Evolutionary conservation across 2,113 vertebrate species (phyloP), one percentile per base, ranked within the genome.

Genomic region (Tringa solitaria): DNA sequence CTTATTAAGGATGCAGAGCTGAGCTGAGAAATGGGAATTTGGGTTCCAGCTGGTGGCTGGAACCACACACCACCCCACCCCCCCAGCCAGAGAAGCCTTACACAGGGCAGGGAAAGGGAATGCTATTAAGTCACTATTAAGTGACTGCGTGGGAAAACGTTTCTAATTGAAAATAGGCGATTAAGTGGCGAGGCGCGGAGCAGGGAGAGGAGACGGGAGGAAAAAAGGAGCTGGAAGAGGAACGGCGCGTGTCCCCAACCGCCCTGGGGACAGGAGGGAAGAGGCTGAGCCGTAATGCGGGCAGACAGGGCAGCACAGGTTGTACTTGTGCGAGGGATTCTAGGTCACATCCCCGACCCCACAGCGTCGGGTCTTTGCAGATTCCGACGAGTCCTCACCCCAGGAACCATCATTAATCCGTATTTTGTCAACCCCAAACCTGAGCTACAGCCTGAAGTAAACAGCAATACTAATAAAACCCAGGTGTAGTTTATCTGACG

Each of bases 181-280:
- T 51, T 3, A 26, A 39, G 11, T 0, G 30, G 4, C 0, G 20
- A 75, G 50, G 26, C 7, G 4, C 6, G 3, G 84, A 76, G 63
- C 64, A 59, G 63, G 46, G 67, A 51, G 41, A 72, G 45, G 14
- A 12, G 30, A 9, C 0, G 3, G 43, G 41, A 63, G 53, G 65
- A 3, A 43, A 32, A 54, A 4, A 43, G 68, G 74, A 74, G 67
- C 26, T 43, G 37, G 21, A 5, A 2, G 22, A 78, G 75, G 72
- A 77, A 9, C n/a, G 1, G 2, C 0, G 0, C 0, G 15, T 3
- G 26, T 50, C 60, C 80, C 43, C 2, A 39, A 2, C 6, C 48
- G 10, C 9, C 89, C 90, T 2, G 35, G 88, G 90, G 84, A 64
- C 56, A 56, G 3, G 3, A 8, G 75, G 84, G 46, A 26, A 30